These are phyloP conservation scores for Scomber scombrus DNA, from an alignment of 2,113 vertebrate genomes.

Conservation along the genomic window DNA sequence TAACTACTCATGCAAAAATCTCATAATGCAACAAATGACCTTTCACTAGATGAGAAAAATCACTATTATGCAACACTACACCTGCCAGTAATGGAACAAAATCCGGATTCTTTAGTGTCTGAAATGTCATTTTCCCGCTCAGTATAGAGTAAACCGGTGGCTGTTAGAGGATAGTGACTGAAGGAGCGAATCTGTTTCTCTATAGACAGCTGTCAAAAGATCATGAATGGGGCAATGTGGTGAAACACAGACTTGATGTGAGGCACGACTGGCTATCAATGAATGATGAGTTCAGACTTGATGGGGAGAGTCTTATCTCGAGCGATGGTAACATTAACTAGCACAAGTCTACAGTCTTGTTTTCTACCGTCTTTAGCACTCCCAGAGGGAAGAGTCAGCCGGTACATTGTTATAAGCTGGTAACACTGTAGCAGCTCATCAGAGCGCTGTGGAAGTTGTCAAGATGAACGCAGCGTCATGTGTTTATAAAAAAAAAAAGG, in stretches of 20 bases:
- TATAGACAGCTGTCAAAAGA: neutral
- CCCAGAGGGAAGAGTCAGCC: neutral
- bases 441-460: neutral
- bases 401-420: neutral
- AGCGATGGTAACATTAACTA: neutral
- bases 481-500: constrained; percentile 22
- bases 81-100: neutral
- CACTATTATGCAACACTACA: constrained; percentile 22
- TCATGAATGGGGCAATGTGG: neutral
- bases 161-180: neutral
- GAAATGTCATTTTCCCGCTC: neutral
- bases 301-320: neutral
- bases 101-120: neutral
- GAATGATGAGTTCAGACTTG: neutral
- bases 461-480: constrained; percentile 4
- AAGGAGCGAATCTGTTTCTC: constrained; percentile 3
- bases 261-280: neutral
- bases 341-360: constrained; percentile 6
- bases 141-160: too few relatives aligned
- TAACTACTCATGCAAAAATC: neutral
- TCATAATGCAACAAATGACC: neutral
- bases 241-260: neutral
- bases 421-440: constrained; percentile 22
- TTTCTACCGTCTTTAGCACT: neutral
- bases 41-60: neutral